Evolutionary conservation across 2,797 vertebrate genomes (phyloP).

Genomic region (Carcharodon carcharias): DNA sequence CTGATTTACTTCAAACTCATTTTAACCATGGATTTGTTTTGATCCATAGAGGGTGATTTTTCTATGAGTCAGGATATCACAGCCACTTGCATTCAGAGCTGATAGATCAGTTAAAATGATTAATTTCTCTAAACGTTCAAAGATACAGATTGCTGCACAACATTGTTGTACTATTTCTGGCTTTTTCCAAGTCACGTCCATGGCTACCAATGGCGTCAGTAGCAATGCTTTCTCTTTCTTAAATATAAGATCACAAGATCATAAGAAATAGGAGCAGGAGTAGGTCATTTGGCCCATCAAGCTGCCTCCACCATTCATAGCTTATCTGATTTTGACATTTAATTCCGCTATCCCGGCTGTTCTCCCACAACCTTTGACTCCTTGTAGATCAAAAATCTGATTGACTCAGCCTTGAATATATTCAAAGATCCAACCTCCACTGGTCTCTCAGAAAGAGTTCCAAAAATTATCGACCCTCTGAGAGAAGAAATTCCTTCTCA

Average conservation of each 20-base stretch:
- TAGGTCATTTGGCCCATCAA: too few species aligned
- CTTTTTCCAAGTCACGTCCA: background rate
- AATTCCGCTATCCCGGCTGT: background rate
- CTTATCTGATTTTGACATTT: background rate
- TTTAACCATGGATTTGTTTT: background rate
- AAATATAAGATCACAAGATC: background rate
- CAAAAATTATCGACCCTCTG: background rate
- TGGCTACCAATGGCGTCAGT: background rate
- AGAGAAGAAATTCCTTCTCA: background rate
- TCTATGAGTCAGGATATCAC: background rate
- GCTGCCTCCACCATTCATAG: background rate
- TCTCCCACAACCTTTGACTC: too few species aligned
- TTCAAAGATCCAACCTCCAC: background rate
- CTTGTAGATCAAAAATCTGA: background rate
- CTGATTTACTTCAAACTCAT: background rate
- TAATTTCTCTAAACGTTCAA: background rate
- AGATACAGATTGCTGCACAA: background rate
- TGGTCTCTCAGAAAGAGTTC: background rate
- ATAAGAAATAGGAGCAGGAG: background rate
- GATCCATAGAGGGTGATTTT: background rate
- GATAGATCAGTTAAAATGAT: constrained; percentile 19
- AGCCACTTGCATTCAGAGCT: background rate
- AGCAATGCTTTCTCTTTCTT: background rate
- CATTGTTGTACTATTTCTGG: background rate
- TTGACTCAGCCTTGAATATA: background rate